Conservation (phyloP, 2,113 vertebrate genomes). For the Lycocorax pyrrhopterus region DNA sequence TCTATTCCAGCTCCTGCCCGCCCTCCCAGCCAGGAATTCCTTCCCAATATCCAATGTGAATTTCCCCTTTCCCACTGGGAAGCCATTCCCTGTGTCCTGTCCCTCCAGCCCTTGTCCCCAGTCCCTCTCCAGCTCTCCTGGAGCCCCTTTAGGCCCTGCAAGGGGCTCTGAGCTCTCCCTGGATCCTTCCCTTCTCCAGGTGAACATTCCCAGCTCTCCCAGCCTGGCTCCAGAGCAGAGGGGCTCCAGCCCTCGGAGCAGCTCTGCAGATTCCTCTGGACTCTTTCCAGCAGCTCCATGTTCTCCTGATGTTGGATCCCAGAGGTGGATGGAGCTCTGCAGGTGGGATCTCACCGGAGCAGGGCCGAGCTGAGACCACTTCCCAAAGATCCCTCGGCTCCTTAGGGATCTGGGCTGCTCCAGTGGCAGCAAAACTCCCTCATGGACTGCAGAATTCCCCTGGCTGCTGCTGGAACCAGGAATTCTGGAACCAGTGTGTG, state of each 20-base stretch:
- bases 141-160: not conserved
- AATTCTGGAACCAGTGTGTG: not conserved
- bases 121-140: not conserved
- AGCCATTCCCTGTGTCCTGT: not conserved
- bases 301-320: rapidly evolving
- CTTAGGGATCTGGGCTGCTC: not conserved
- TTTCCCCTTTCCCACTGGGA: rapidly evolving
- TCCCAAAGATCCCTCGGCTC: rapidly evolving
- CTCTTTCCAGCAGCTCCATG: rapidly evolving
- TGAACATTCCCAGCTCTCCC: not conserved
- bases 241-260: not conserved
- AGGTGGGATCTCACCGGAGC: not conserved
- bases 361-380: not conserved
- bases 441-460: rapidly evolving
- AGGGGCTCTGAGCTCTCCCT: not conserved
- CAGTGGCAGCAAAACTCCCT: not conserved
- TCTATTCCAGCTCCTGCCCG: rapidly evolving
- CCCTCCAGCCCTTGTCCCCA: not conserved
- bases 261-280: not conserved
- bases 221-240: not conserved
- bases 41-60: rapidly evolving
- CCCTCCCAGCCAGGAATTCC: not conserved
- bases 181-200: not conserved
- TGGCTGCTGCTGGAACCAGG: not conserved
- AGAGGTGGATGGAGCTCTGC: not conserved